Base-by-base conservation (phyloP, 2,888 invertebrate genomes). In the Ophioninae sp. region DNA sequence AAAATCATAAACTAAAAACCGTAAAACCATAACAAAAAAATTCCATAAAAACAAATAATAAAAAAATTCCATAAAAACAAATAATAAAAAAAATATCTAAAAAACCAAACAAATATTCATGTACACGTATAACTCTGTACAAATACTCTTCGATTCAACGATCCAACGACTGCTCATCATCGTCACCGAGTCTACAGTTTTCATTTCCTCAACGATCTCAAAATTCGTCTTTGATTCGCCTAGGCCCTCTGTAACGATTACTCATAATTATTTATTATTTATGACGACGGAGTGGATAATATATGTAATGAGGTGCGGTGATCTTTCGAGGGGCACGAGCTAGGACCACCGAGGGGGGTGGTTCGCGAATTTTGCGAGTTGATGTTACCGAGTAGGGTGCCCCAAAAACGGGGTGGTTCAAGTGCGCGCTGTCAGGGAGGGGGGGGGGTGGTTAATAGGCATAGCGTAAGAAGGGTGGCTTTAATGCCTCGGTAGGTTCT, bases 381-480 rank as follows among this genome's bases (percentile, higher is more conserved):
- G 67, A 67, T 51, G 75, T 59, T 58, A 78, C 71, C 58, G 69
- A 30, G 20, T n/a, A 13, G 67, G n/a, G 37, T 22, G 56, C 39
- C 51, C 22, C 44, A 22, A 44, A 44, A 59, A 51, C 17, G 13
- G 51, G 51, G 51, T 17, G 51, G 51, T 51, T 51, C 17, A 13
- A 22, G 39, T 44, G 63, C 20, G 61, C 63, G 69, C 61, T n/a
- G n/a, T n/a, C n/a, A 58, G 69, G 37, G 39, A 56, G 63, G 68
- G 56, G 63, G 82, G 73, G 73, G 73, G 84, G 90, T 90, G 92
- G 90, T 91, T 93, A 92, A 92, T 92, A 92, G 91, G 90, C 88
- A 89, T 89, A 59, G 81, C 88, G 89, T 90, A 92, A 91, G 92
- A 91, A 91, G 93, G 92, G 92, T 91, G 88, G 91, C 91, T 91